Percentiles rank a stretch among this genome's conserved stretches.
phyloP scores from a whole-genome alignment of 2,797 vertebrate genomes.

The Argya squamiceps region DNA sequence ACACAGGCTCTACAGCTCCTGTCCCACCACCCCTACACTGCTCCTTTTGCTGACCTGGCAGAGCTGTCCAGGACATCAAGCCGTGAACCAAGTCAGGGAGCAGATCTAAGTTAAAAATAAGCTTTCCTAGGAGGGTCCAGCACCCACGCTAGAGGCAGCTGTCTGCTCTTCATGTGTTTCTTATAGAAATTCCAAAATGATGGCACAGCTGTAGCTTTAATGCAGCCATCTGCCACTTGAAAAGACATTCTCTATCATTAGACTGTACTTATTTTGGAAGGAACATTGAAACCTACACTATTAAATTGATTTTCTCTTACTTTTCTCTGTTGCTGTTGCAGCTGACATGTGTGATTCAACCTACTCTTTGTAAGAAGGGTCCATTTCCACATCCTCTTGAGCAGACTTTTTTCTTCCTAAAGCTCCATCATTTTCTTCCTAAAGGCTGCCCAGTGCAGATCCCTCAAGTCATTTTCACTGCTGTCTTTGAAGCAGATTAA shows the following conservation, averaged over 20 bases:
- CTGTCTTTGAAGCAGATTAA: background rate
- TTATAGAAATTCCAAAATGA: background rate
- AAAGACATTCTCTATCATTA: slow-evolving; percentile 41
- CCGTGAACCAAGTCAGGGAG: background rate
- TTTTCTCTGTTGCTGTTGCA: background rate
- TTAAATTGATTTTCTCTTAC: slow-evolving; percentile 49
- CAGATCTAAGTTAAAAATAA: background rate
- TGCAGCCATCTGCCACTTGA: slow-evolving; percentile 57
- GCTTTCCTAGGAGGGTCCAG: background rate
- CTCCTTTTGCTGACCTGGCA: background rate
- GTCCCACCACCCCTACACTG: background rate
- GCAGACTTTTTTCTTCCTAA: background rate
- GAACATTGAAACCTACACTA: slow-evolving; percentile 40
- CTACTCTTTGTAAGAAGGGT: background rate
- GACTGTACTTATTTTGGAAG: slow-evolving; percentile 40
- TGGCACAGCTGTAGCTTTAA: slow-evolving; percentile 52
- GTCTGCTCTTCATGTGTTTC: background rate
- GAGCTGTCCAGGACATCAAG: background rate
- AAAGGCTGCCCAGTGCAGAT: background rate
- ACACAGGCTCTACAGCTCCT: background rate
- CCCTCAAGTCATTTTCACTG: background rate
- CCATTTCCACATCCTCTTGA: slow-evolving; percentile 12
- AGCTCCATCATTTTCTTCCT: no score
- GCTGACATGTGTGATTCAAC: background rate
- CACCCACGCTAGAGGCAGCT: background rate